Conservation (phyloP, 2,888 invertebrate genomes). For the Chamaedrilus cognettii region DNA sequence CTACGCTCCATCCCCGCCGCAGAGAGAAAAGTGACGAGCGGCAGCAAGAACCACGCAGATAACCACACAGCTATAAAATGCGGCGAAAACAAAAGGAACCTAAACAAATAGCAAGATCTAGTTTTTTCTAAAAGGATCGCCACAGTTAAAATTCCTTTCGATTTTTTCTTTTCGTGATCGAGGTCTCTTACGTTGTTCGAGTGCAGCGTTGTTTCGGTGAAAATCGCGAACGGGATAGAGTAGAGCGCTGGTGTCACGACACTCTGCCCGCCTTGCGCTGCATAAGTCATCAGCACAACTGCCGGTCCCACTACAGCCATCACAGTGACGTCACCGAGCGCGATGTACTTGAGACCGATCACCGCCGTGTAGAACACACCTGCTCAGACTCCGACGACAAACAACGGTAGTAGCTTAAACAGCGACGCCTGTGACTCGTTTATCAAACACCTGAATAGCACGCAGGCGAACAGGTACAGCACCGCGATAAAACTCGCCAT, state of each 20-base stretch:
- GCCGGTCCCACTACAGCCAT: neutral
- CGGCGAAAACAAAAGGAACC: neutral
- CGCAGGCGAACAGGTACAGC: neutral
- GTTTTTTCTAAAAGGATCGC: neutral
- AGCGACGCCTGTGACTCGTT: neutral
- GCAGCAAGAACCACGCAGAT: neutral
- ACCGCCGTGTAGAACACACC: neutral
- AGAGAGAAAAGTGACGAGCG: neutral
- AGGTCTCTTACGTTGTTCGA: neutral
- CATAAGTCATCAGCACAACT: neutral
- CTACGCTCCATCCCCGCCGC: neutral
- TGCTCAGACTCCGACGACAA: neutral
- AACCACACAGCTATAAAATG: neutral
- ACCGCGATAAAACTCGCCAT: neutral
- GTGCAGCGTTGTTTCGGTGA: neutral
- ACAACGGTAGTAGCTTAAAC: neutral
- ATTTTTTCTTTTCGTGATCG: neutral
- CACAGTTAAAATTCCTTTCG: neutral
- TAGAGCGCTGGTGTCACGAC: neutral
- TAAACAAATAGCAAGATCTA: neutral
- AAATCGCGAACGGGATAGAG: neutral
- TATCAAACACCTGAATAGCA: neutral
- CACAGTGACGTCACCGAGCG: neutral
- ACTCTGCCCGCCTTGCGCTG: neutral
- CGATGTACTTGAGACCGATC: neutral